phyloP scores from a whole-genome alignment of 2,113 vertebrate species.

The Columba janthina region DNA sequence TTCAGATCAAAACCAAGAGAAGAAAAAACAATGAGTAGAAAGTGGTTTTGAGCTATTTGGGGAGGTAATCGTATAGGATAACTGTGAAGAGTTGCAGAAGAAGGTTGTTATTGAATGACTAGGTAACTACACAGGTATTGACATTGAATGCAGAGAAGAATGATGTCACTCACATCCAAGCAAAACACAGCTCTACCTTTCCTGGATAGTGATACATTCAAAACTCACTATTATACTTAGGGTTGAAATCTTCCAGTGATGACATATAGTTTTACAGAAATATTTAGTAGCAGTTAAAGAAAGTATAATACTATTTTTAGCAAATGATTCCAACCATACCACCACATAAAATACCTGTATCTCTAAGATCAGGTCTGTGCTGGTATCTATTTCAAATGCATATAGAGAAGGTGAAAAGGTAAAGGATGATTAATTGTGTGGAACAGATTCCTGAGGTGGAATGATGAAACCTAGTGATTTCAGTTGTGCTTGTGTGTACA shows the following conservation, averaged over 20 bases:
- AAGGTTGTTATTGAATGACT: not conserved
- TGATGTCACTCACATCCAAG: not conserved
- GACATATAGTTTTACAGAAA: not conserved
- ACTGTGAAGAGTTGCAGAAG: not conserved
- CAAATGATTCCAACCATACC: not conserved
- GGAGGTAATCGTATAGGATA: not conserved
- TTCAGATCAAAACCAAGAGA: not conserved
- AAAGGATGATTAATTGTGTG: not conserved
- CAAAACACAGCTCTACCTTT: not conserved
- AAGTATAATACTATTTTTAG: not conserved
- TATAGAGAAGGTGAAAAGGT: not conserved
- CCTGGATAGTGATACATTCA: not conserved
- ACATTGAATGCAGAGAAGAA: not conserved
- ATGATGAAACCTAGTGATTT: not conserved
- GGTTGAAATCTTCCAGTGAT: not conserved
- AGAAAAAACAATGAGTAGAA: not conserved
- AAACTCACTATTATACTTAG: rapidly evolving
- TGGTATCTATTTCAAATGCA: not conserved
- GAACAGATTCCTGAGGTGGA: not conserved
- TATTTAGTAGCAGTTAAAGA: not conserved
- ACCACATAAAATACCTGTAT: not conserved
- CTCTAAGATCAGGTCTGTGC: not conserved
- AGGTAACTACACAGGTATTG: not conserved
- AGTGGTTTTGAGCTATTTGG: not conserved
- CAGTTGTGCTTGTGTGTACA: not conserved